Conservation (phyloP, 2,113 vertebrate genomes). For the Neodon shergylaensis region DNA sequence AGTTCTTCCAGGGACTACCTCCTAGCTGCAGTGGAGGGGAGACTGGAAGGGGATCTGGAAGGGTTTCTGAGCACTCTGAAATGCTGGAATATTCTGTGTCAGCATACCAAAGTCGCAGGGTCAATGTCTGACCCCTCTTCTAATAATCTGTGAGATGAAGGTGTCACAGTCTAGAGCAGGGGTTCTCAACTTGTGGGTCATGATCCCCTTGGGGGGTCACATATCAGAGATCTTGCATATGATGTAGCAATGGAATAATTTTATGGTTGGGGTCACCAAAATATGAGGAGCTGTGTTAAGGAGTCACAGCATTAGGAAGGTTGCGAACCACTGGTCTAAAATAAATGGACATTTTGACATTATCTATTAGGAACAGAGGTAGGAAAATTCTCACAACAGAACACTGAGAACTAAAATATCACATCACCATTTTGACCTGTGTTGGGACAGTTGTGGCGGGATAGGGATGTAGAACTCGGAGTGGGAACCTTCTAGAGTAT, state of each 20-base stretch:
- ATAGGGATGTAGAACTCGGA: not conserved
- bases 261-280: not conserved
- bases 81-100: not conserved
- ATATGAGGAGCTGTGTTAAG: not conserved
- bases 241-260: not conserved
- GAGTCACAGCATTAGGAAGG: not conserved
- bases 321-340: not conserved
- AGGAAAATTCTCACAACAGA: not conserved
- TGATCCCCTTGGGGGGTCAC: not conserved
- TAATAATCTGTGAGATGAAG: not conserved
- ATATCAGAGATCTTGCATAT: not conserved
- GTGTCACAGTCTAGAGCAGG: not conserved
- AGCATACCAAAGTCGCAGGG: fast-evolving
- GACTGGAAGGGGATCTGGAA: not conserved
- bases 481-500: not conserved
- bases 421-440: not conserved
- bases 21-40: not conserved
- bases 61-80: not conserved
- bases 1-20: not conserved
- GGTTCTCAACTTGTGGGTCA: not conserved
- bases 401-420: not conserved
- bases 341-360: not conserved
- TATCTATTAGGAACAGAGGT: not conserved
- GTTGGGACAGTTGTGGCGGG: not conserved
- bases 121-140: not conserved